Conservation (phyloP, 2,113 vertebrate genomes). For the Grammomys surdaster region DNA sequence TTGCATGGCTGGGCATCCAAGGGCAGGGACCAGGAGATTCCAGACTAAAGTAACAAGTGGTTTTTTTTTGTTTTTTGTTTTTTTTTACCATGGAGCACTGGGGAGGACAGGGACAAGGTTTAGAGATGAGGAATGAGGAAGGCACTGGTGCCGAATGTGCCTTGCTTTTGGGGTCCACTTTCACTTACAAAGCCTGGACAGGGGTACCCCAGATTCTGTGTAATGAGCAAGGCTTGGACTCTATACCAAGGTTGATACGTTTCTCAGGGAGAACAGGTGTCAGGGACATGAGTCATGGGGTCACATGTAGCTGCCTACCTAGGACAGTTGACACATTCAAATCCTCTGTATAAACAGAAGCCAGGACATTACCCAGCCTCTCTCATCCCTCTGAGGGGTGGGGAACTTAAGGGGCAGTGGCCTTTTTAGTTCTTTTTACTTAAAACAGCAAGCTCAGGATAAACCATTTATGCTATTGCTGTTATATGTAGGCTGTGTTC, state of each 20-base stretch:
- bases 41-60: no score
- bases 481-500: background rate
- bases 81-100: background rate
- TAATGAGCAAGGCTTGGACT: background rate
- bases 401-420: background rate
- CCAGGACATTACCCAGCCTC: background rate
- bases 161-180: background rate
- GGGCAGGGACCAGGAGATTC: background rate
- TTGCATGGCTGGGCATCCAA: background rate
- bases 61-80: no score
- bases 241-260: no score
- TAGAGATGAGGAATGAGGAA: background rate
- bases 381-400: background rate
- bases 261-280: background rate
- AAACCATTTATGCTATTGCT: background rate
- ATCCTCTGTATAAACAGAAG: background rate
- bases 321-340: background rate
- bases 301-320: background rate
- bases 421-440: conserved; percentile 2
- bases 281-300: background rate
- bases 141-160: background rate
- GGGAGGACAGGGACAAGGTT: background rate
- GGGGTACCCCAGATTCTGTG: background rate
- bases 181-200: background rate
- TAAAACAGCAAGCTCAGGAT: background rate